Base-by-base conservation (phyloP, 2,797 vertebrate species). In the Columba guinea region DNA sequence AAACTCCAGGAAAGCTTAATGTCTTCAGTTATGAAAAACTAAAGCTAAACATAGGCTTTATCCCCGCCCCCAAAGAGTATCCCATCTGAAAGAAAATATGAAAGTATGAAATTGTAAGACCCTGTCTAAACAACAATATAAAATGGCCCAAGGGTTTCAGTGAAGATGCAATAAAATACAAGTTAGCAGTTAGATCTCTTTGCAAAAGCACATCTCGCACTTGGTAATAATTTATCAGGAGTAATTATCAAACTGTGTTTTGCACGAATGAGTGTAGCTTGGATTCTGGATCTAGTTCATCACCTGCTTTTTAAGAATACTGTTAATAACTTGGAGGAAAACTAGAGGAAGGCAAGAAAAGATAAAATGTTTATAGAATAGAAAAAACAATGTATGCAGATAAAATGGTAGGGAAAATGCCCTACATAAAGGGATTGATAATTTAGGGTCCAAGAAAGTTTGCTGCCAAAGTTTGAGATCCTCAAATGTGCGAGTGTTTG, bases 1-100 rank as follows among this genome's bases (percentile, higher is more conserved):
- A 77, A 94, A 74, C 19, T 63, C 6, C 59, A 70, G 52, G 15
- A 82, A 69, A 11, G 5, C 22, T 51, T 48, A 32, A 6, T 52
- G 24, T 55, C 28, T 5, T 70, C 62, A 53, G 21, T 6, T 35
- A 48, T 73, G 39, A 63, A 58, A 59, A 78, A 86, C 58, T 8
- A 27, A 58, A 70, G 10, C 1, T 39, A 75, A 93, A 75, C 27
- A 24, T 9, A 48, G 21, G 7, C 20, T 82, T 90, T 76, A 83
- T 52, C 3, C 1, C 10, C 0, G 0, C 7, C 17, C 11, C 12
- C 4, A 52, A 41, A 68, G 27, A 77, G 15, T 11, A 53, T 58
- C 20, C 6, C 27, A 13, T 55, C 44, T 89, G 34, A 86, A 89
- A 83, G 34, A 58, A 83, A 58, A 78, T 13, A 49, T 7, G 6